Conservation (phyloP, 92 coral and sea anemone species). For the Porites evermanni region DNA sequence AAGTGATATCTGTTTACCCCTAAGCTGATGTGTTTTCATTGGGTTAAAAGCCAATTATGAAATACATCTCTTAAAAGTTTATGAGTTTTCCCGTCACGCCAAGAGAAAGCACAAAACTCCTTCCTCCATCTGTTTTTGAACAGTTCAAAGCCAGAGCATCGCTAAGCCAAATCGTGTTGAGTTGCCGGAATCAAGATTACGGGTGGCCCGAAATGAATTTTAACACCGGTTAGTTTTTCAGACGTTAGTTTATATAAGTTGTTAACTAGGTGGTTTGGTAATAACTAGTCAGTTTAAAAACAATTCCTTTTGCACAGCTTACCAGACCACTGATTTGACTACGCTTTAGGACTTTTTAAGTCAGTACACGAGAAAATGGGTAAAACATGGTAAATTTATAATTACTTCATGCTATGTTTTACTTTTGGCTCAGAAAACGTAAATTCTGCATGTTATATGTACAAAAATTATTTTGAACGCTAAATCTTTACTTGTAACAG, state of each 20-base stretch:
- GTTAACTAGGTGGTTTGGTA: slow-evolving; percentile 36
- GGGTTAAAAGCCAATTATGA: slow-evolving; percentile 29
- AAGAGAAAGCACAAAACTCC: slow-evolving; percentile 23
- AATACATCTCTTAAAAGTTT: slow-evolving; percentile 45
- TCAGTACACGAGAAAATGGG: neutral
- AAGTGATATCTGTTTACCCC: slow-evolving; percentile 17
- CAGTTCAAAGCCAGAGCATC: slow-evolving; percentile 4
- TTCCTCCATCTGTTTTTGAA: slow-evolving; percentile 17
- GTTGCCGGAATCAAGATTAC: neutral
- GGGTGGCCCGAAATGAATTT: slow-evolving; percentile 4
- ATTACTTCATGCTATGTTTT: too few relatives aligned
- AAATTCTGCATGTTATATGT: too few relatives aligned
- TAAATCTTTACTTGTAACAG: neutral
- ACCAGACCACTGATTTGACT: slow-evolving; percentile 7
- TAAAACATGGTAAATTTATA: too few relatives aligned
- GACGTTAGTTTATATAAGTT: neutral
- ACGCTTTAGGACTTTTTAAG: neutral
- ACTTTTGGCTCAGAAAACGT: too few relatives aligned
- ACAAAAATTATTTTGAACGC: neutral
- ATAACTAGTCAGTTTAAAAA: neutral
- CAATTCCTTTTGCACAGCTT: neutral
- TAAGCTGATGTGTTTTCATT: slow-evolving; percentile 17
- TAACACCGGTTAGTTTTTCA: slow-evolving; percentile 20
- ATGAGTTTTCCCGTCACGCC: slow-evolving; percentile 27
- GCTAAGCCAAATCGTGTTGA: neutral